These are phyloP conservation scores for Agriopis marginaria DNA, from an alignment of 2,888 invertebrate genomes.

Conservation along the genomic window DNA sequence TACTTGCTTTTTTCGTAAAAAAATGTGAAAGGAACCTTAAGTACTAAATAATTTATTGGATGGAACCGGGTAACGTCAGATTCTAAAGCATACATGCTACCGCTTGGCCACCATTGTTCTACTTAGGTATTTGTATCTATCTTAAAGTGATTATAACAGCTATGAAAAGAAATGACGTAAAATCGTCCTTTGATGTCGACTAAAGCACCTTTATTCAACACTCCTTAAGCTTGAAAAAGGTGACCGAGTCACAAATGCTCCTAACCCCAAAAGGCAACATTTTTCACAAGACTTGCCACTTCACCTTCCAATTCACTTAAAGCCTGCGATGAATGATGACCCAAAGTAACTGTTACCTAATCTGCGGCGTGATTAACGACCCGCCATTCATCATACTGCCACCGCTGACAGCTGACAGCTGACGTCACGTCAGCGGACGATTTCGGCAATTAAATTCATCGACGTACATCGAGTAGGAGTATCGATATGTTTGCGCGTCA, in stretches of 20 bases:
- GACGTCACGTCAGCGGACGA: constrained; percentile 46
- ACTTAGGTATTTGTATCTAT: too few species aligned
- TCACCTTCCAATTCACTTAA: constrained; percentile 50
- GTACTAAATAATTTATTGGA: too few species aligned
- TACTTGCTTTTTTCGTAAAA: too few species aligned
- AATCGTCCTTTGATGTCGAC: not conserved
- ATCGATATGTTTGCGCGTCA: constrained; percentile 38
- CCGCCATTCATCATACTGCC: constrained; percentile 58
- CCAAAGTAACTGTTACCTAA: constrained; percentile 32
- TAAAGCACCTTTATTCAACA: not conserved
- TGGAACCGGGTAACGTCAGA: too few species aligned
- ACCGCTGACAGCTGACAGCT: constrained; percentile 52
- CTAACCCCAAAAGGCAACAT: constrained; percentile 31
- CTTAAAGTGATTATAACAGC: not conserved
- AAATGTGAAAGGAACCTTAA: too few species aligned
- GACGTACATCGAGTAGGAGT: constrained; percentile 37
- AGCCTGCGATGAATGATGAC: constrained; percentile 47
- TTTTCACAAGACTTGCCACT: constrained; percentile 43
- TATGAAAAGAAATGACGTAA: not conserved
- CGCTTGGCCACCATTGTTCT: too few species aligned
- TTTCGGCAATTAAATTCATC: constrained; percentile 51
- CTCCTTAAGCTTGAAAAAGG: constrained; percentile 13
- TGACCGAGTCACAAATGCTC: constrained; percentile 18
- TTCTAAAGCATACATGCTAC: too few species aligned
- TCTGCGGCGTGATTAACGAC: constrained; percentile 49